Conservation (phyloP, 1,140 invertebrate genomes). For the Pomacea maculata region DNA sequence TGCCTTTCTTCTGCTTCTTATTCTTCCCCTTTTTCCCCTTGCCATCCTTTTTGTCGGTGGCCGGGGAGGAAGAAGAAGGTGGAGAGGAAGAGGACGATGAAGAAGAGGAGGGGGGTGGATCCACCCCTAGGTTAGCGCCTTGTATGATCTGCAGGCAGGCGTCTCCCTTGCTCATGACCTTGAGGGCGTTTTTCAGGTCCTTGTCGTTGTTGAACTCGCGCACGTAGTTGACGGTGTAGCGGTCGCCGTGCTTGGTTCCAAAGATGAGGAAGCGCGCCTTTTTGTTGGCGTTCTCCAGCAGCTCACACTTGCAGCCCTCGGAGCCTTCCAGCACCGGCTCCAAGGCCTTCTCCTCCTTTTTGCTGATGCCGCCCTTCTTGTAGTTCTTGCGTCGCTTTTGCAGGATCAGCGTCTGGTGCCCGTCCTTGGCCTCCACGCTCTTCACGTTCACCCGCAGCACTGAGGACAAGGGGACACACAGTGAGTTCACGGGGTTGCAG, state of each 20-base stretch:
- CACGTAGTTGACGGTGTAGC: conserved; percentile 51
- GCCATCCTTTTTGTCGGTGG: background rate
- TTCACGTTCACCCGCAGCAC: conserved; percentile 53
- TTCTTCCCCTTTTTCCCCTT: conserved; percentile 5
- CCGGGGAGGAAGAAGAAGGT: background rate
- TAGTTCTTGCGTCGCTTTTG: conserved; percentile 65
- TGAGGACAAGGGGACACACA: conserved; percentile 33
- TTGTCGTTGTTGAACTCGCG: conserved; percentile 36
- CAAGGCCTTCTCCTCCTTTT: conserved; percentile 58
- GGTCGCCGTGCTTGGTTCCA: conserved; percentile 64
- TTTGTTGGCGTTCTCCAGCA: conserved; percentile 41
- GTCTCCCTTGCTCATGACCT: conserved; percentile 36
- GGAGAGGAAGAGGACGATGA: no score
- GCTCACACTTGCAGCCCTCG: conserved; percentile 63
- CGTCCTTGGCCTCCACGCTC: conserved; percentile 61
- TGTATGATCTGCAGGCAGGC: conserved; percentile 31
- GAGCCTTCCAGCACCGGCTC: conserved; percentile 63
- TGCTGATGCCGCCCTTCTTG: conserved; percentile 55
- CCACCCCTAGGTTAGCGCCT: conserved; percentile 5
- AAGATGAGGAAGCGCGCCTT: conserved; percentile 67
- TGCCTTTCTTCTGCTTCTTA: conserved; percentile 13
- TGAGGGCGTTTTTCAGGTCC: conserved; percentile 39
- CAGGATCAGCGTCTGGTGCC: conserved; percentile 58
- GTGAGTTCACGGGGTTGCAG: no score
- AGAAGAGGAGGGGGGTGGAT: background rate